Base-by-base conservation (phyloP, 1,140 invertebrate genomes). In the Drosophila grimshawi region DNA sequence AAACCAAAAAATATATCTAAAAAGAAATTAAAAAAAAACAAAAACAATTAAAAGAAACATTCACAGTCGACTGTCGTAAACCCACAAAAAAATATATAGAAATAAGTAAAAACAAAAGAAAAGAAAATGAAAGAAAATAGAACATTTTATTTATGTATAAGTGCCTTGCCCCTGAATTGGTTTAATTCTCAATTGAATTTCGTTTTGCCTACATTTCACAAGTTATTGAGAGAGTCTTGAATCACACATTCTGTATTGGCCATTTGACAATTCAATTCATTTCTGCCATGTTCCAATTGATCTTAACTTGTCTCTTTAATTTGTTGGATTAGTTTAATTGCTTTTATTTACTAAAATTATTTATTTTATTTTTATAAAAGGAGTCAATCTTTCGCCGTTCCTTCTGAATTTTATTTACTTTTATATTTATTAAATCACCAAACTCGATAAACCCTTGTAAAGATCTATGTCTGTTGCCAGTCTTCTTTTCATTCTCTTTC, bases 1-100 rank as follows among this genome's bases (percentile, higher is more conserved):
- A 48, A 49, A 27, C 55, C 71, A 48, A 57, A 74, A 49, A 52
- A 57, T 51, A 66, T 33, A 37, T 11, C 57, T n/a, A 57, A 43
- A 19, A 30, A 64, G 32, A 39, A 53, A 45, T 10, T 33, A 33
- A 29, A 61, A 46, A 43, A 46, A 33, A 30, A 56, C 5, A 35
- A 73, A 46, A 57, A 27, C 5, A 33, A 39, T 45, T n/a, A 27
- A 55, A 33, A 41, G 7, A 19, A 55, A 45, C 41, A 49, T 57
- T 37, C 52, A 71, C 35, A 70, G 56, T 68, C 37, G 35, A 60
- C 45, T 39, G 33, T 49, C 43, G 29, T 39, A 19, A 19, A 67
- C 32, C 35, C 11, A 61, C 19, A 59, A 53, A 32, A 32, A 29
- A 19, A 32, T 5, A 11, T 41, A 35, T 8, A 11, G 8, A 66